Conservation (phyloP, 2,888 invertebrate genomes). For the Patella caerulea region DNA sequence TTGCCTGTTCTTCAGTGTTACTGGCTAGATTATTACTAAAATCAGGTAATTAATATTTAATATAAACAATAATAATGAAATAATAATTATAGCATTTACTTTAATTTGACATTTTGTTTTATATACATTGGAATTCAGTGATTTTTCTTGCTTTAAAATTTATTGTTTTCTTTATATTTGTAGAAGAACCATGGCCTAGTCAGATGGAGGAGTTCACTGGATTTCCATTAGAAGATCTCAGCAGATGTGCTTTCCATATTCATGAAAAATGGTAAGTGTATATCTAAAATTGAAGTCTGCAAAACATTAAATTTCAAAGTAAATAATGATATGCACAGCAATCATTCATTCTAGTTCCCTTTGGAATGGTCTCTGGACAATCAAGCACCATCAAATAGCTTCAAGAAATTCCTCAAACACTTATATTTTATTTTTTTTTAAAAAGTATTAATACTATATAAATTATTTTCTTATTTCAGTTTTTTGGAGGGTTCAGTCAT, state of each 20-base stretch:
- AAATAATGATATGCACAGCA: no score
- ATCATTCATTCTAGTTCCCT: not conserved
- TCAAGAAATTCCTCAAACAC: not conserved
- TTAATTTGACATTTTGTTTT: not conserved
- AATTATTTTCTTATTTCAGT: conserved; percentile 44
- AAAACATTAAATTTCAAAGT: no score
- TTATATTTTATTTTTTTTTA: not conserved
- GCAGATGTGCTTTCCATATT: conserved; percentile 60
- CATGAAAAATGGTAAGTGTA: conserved; percentile 66
- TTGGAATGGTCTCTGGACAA: not conserved
- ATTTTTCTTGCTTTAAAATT: not conserved
- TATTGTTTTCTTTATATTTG: conserved; percentile 21
- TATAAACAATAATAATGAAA: not conserved
- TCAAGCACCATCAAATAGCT: not conserved
- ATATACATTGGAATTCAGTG: not conserved
- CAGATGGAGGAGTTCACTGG: conserved; percentile 62
- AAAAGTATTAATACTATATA: not conserved
- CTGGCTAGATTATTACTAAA: conserved; percentile 59
- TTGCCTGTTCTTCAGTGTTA: conserved; percentile 65
- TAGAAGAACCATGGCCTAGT: conserved; percentile 63
- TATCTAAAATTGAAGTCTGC: not conserved
- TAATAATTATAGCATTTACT: not conserved
- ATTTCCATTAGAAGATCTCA: conserved; percentile 59
- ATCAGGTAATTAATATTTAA: conserved; percentile 45
- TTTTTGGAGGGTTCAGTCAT: conserved; percentile 63